Base-by-base conservation (phyloP, 2,888 invertebrate species). In the Allophyes oxyacanthae region DNA sequence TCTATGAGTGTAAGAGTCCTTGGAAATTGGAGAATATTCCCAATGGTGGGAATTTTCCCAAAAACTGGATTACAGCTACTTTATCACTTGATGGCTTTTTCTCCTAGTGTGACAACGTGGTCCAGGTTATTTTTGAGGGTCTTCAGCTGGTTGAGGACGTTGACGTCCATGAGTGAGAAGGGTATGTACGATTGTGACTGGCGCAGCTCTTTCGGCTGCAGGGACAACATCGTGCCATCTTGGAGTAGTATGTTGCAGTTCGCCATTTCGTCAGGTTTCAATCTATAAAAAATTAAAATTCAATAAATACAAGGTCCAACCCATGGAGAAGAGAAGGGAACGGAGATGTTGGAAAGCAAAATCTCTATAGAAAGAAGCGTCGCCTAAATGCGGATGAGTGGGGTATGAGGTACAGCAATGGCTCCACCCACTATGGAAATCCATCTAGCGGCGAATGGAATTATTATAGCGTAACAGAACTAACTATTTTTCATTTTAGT, bases 211-310 rank as follows among this genome's bases (percentile, higher is more conserved):
- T 94, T 92, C 0, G 96, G 96, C 69, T 96, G 93, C 1, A 96
- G 85, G 0, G 96, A 95, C 2, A 96, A 87, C 82, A 96, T 87
- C 7, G 95, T 94, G 15, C 96, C 96, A 79, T 96, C 95, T 14
- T 89, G 81, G 0, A 96, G 87, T 0, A 96, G 95, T n/a, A 96
- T 96, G 83, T 96, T 96, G 72, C 96, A 94, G 83, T 95, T 96
- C 0, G 96, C 95, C 61, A 91, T 93, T 33, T 94, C 92, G 13
- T 95, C 95, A 0, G 89, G 84, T 34, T 89, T 83, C 84, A 92
- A 82, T 26, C 94, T 94, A 84, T 6, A 55, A 69, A 2, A 75
- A 81, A 44, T 28, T 6, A 28, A 28, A 28, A 28, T 28, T 8
- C 28, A 25, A 25, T 25, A 25, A 25, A 34, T 10, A 2, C 0